Evolutionary conservation across 2,888 invertebrate species (phyloP).

Genomic region (Chrysolina americana): DNA sequence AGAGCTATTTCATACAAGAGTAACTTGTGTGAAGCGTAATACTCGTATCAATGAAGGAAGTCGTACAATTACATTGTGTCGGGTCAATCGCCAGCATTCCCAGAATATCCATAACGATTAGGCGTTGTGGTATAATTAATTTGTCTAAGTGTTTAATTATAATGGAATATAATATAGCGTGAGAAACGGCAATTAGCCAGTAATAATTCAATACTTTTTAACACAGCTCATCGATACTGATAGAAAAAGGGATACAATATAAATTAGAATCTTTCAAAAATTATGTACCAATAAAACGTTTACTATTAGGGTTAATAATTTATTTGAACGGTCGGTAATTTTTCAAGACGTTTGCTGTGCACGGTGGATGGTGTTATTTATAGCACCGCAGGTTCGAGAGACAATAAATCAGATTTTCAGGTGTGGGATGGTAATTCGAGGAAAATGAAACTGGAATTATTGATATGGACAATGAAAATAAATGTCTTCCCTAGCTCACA

Average conservation of each 20-base stretch:
- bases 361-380: slow-evolving; percentile 8
- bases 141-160: slow-evolving; percentile 53
- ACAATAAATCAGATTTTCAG: background rate
- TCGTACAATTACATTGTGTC: background rate
- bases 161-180: slow-evolving; percentile 52
- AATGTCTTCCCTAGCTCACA: too few relatives aligned
- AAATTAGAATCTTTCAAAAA: slow-evolving; percentile 49
- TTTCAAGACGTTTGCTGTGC: background rate
- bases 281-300: slow-evolving; percentile 43
- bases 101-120: slow-evolving; percentile 33
- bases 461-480: background rate
- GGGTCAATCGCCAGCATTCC: background rate
- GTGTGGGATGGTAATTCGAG: background rate
- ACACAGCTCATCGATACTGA: slow-evolving; percentile 45
- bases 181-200: slow-evolving; percentile 53
- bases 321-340: slow-evolving; percentile 35
- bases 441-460: background rate
- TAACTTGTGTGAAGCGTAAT: too few relatives aligned
- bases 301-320: slow-evolving; percentile 46
- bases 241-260: slow-evolving; percentile 27
- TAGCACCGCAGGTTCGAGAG: background rate
- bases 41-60: too few relatives aligned
- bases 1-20: too few relatives aligned
- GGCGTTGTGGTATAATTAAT: slow-evolving; percentile 40
- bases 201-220: slow-evolving; percentile 52